Evolutionary conservation across 2,113 vertebrate genomes (phyloP), one percentile per base, ranked within the genome.

Genomic region (Syngnathoides biaculeatus): DNA sequence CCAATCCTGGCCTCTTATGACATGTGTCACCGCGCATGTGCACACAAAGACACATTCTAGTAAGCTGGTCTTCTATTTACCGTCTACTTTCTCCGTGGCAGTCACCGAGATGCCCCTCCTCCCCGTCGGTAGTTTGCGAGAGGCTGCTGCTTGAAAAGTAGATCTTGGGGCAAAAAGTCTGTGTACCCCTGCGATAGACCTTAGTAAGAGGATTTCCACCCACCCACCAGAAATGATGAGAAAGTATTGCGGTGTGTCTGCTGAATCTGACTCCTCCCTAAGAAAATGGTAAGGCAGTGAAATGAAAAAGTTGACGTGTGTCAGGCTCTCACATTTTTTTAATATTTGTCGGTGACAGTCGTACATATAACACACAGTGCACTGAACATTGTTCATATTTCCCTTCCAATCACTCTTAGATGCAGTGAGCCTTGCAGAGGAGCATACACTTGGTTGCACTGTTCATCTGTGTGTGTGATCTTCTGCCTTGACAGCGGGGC

Each of bases 401-500:
- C 50, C 8, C 59, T 66, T 72, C 55, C 3, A 2, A 71, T 77
- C 67, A 35, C 56, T 75, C 72, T 71, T 63, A 19, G 72, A 76
- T 67, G 75, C 74, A 69, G 65, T 67, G 53, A 64, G 72, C 59
- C 70, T 61, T 53, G 56, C 64, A 72, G 71, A 68, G 59, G 59
- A 67, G 67, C 50, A 48, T 79, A 87, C 74, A 75, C 78, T 78
- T 59, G 70, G 66, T 63, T 83, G 85, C 79, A 81, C 80, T 65
- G 73, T 77, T 69, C 65, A 56, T 74, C 72, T 59, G 43, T 82
- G 71, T 79, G 77, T 27, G 66, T 74, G 75, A 78, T 71, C 82
- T 78, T 79, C 84, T 73, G 81, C 71, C 78, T 75, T 87, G 86
- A 87, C 86, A 86, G 79, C 74, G 60, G 83, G 81, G 72, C 79